phyloP scores from a whole-genome alignment of 2,113 vertebrate genomes.

The Eurypyga helias region DNA sequence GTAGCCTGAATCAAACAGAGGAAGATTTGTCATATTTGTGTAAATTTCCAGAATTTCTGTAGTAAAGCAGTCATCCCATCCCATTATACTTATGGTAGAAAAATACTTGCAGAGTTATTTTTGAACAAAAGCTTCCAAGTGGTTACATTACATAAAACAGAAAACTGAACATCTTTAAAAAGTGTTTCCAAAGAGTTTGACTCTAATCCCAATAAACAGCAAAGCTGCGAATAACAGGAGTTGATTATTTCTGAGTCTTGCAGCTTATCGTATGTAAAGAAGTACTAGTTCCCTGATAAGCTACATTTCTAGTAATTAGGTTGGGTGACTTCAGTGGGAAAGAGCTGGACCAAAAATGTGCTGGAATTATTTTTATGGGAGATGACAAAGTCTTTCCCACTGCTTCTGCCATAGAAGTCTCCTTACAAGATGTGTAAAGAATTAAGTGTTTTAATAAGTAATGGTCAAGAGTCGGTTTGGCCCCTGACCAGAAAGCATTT shows the following conservation, averaged over 20 bases:
- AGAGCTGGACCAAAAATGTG: background rate
- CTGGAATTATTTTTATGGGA: background rate
- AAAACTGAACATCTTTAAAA: background rate
- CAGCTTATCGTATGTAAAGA: background rate
- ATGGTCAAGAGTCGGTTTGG: background rate
- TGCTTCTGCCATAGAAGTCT: background rate
- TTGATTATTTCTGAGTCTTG: background rate
- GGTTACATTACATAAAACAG: background rate
- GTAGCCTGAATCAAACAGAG: background rate
- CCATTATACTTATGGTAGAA: background rate
- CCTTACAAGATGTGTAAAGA: background rate
- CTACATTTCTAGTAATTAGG: background rate
- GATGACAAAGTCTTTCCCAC: background rate
- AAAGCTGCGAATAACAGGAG: background rate
- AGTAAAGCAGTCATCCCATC: background rate
- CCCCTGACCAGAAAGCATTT: background rate
- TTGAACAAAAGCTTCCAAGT: slow-evolving; percentile 10
- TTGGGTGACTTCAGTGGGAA: background rate
- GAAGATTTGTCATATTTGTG: background rate
- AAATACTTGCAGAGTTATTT: slow-evolving; percentile 13
- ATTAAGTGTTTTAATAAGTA: background rate
- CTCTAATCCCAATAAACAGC: background rate
- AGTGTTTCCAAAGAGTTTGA: slow-evolving; percentile 1
- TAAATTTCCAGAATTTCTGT: background rate
- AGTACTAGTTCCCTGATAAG: background rate